phyloP scores from a whole-genome alignment of 2,888 invertebrate species.

The Mesochorus sp. region DNA sequence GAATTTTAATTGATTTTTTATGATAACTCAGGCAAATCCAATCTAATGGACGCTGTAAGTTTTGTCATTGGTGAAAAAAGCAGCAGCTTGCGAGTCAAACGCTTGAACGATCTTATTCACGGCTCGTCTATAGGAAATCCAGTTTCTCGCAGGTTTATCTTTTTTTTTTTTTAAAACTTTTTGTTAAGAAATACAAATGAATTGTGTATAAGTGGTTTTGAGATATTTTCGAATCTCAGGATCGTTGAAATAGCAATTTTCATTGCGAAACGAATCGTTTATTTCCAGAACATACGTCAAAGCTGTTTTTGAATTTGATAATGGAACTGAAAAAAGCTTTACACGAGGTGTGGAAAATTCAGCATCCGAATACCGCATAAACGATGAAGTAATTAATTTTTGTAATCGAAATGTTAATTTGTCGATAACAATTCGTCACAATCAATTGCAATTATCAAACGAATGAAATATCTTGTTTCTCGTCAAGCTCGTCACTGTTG shows the following conservation, averaged over 20 bases:
- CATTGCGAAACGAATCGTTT: too few relatives aligned
- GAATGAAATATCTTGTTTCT: slow-evolving; percentile 36
- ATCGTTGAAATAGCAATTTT: too few relatives aligned
- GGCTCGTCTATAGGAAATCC: slow-evolving; percentile 98
- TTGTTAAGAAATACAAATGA: too few relatives aligned
- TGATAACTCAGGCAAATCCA: slow-evolving; percentile 97
- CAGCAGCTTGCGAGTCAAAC: slow-evolving; percentile 95
- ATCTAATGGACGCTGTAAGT: slow-evolving; percentile 99
- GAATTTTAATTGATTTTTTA: slow-evolving; percentile 17
- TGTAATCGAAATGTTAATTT: too few relatives aligned
- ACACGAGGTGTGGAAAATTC: slow-evolving; percentile 95
- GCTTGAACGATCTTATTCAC: slow-evolving; percentile 97
- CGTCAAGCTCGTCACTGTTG: slow-evolving; percentile 90
- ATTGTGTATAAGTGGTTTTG: too few relatives aligned
- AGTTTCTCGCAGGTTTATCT: slow-evolving; percentile 88
- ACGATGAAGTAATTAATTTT: slow-evolving; percentile 91
- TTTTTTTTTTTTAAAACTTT: neutral
- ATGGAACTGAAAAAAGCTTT: slow-evolving; percentile 91
- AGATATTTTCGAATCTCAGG: too few relatives aligned
- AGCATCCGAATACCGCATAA: slow-evolving; percentile 96
- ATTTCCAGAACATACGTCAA: slow-evolving; percentile 94
- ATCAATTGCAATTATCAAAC: too few relatives aligned
- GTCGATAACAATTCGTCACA: too few relatives aligned
- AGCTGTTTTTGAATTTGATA: slow-evolving; percentile 94
- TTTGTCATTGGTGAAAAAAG: slow-evolving; percentile 99